These are phyloP conservation scores for Elysia crispata DNA, from an alignment of 2,888 invertebrate species.

Conservation along the genomic window DNA sequence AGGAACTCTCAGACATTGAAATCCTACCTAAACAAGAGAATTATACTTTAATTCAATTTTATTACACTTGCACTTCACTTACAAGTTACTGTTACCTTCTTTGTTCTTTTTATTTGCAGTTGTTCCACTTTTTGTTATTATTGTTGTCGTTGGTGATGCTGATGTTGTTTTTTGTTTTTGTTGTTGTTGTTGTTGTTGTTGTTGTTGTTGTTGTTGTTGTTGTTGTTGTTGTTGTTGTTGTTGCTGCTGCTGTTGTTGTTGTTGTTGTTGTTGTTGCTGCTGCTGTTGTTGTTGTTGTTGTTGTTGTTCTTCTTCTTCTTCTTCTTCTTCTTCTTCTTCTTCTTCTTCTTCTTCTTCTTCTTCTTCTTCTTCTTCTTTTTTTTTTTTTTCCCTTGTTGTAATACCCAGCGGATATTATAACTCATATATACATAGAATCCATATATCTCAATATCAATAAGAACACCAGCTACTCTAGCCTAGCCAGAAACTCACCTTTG, in stretches of 20 bases:
- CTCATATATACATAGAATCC: neutral
- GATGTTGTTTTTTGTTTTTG: no score
- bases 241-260: no score
- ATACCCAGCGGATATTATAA: neutral
- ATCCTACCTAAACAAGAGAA: no score
- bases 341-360: neutral
- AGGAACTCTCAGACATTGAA: no score
- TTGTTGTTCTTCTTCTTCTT: constrained; percentile 29
- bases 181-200: neutral
- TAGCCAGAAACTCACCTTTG: constrained; percentile 77
- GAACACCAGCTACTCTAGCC: neutral
- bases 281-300: constrained; percentile 10
- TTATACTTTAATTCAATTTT: no score
- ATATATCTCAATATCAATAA: neutral
- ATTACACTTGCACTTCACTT: no score
- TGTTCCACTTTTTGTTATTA: no score
- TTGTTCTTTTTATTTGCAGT: no score
- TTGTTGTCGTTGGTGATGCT: no score
- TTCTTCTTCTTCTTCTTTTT: neutral
- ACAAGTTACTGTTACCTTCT: no score
- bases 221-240: no score
- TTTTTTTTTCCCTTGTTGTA: neutral
- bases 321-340: constrained; percentile 34
- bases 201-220: no score
- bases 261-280: neutral